Evolutionary conservation across 92 coral and sea anemone genomes (phyloP).

Genomic region (Zoanthus sociatus): DNA sequence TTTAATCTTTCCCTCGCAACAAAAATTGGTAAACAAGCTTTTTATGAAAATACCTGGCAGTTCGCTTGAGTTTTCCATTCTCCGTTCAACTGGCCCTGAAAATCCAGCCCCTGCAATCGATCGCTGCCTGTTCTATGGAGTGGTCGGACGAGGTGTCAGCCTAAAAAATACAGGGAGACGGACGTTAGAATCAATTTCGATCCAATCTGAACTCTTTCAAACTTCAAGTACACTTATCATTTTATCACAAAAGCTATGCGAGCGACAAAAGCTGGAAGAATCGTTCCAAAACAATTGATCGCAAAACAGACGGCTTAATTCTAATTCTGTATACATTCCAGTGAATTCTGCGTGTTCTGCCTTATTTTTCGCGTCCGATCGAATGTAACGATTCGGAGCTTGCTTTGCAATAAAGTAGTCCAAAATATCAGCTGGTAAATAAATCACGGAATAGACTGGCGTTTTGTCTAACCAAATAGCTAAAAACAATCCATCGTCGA

Average conservation of each 20-base stretch:
- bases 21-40: neutral
- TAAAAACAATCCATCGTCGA: constrained; percentile 21
- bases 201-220: constrained; percentile 11
- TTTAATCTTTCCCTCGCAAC: neutral
- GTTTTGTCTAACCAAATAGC: neutral
- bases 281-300: constrained; percentile 31
- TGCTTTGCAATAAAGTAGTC: neutral
- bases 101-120: constrained; percentile 45
- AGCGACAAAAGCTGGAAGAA: constrained; percentile 1
- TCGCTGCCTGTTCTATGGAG: constrained; percentile 28
- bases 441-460: constrained; percentile 5
- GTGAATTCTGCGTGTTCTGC: constrained; percentile 12
- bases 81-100: constrained; percentile 50
- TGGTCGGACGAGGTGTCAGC: constrained; percentile 33
- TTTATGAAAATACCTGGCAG: constrained; percentile 35
- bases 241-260: constrained; percentile 11
- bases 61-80: constrained; percentile 47
- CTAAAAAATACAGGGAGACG: constrained; percentile 21
- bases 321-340: constrained; percentile 49
- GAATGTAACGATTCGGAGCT: neutral
- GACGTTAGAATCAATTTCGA: constrained; percentile 27
- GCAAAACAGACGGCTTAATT: constrained; percentile 42
- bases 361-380: constrained; percentile 3
- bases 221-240: constrained; percentile 31
- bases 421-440: constrained; percentile 29